These are phyloP conservation scores for Limnothrissa miodon DNA, from an alignment of 2,113 vertebrate genomes.

Conservation along the genomic window DNA sequence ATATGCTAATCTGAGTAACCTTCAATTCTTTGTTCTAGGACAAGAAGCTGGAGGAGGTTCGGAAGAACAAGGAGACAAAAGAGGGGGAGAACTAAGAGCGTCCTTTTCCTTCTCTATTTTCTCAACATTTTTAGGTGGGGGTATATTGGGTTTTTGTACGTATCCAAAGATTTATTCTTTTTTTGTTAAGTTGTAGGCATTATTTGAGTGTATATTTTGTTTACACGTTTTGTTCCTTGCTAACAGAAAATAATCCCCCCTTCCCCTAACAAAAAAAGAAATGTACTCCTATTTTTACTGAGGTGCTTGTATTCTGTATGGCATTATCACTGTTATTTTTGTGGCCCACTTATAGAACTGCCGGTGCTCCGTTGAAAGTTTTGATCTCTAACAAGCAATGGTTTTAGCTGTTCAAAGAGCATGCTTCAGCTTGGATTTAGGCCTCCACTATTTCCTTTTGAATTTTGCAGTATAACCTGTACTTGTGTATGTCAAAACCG, in stretches of 20 bases:
- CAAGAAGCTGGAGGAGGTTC: constrained; percentile 91
- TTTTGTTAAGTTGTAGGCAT: constrained; percentile 53
- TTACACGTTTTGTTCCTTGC: constrained; percentile 54
- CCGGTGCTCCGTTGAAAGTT: constrained; percentile 35
- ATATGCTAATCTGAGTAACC: not conserved
- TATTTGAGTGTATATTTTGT: constrained; percentile 58
- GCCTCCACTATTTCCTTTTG: constrained; percentile 47
- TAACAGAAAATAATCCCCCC: constrained; percentile 19
- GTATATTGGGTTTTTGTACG: constrained; percentile 74
- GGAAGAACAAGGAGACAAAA: constrained; percentile 93
- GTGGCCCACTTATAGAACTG: constrained; percentile 67
- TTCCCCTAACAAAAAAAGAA: not conserved
- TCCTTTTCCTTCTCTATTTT: constrained; percentile 61
- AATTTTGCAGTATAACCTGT: constrained; percentile 54
- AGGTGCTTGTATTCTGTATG: constrained; percentile 62
- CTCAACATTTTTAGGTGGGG: constrained; percentile 57
- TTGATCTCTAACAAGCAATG: constrained; percentile 49
- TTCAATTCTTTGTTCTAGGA: constrained; percentile 70
- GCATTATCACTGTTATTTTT: constrained; percentile 68
- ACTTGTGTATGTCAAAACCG: constrained; percentile 45
- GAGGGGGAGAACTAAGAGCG: constrained; percentile 67
- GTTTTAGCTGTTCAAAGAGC: constrained; percentile 47
- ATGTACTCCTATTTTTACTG: not conserved
- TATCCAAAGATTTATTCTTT: constrained; percentile 82
- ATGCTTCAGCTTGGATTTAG: constrained; percentile 49